Evolutionary conservation across 2,888 invertebrate species (phyloP).

Genomic region (Labia minor): DNA sequence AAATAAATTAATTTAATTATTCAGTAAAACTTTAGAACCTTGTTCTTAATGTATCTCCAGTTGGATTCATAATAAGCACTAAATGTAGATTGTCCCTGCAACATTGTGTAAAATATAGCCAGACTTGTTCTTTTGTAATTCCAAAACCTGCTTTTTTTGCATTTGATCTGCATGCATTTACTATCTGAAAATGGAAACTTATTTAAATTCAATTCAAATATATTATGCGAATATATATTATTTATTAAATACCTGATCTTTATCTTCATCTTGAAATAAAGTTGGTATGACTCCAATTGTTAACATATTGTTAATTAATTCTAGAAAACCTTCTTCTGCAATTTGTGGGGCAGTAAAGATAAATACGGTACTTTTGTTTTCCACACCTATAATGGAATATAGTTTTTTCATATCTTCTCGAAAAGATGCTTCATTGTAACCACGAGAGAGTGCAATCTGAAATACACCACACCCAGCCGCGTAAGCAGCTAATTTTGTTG

Average conservation of each 20-base stretch:
- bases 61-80: conserved; percentile 83
- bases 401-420: conserved; percentile 77
- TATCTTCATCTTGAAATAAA: conserved; percentile 78
- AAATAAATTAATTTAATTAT: too few species aligned
- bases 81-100: conserved; percentile 79
- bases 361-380: conserved; percentile 68
- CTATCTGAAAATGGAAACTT: background rate
- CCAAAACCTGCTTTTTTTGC: background rate
- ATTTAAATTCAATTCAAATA: conserved; percentile 14
- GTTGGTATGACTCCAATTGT: conserved; percentile 82
- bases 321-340: conserved; percentile 69
- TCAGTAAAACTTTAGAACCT: too few species aligned
- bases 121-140: conserved; percentile 60
- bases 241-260: conserved; percentile 47
- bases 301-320: conserved; percentile 82
- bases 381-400: conserved; percentile 65
- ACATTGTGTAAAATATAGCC: conserved; percentile 69
- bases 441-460: conserved; percentile 71
- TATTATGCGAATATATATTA: conserved; percentile 14
- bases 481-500: conserved; percentile 69
- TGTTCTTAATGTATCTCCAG: conserved; percentile 68
- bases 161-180: background rate
- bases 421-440: conserved; percentile 72
- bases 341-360: conserved; percentile 73
- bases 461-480: conserved; percentile 75